Base-by-base conservation (phyloP, 2,797 vertebrate species). In the Gallinago nigripennis region DNA sequence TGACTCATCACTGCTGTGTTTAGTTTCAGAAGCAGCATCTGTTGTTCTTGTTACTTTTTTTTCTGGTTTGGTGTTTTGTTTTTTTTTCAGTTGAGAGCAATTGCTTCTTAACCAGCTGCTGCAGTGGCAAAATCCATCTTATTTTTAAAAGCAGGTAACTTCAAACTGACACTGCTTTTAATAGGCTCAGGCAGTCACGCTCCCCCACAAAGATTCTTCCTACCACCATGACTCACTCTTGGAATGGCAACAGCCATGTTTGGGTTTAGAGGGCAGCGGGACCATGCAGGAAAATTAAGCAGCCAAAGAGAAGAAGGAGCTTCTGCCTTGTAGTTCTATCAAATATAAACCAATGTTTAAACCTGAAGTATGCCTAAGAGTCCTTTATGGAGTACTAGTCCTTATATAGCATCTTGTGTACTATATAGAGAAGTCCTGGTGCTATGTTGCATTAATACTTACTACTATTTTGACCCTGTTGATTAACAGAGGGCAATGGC, bases 121-220 rank as follows among this genome's bases (percentile, higher is more conserved):
- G 41, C 53, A 69, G n/a, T 65, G 16, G 61, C 65, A 90, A 77
- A 85, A 63, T 19, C 24, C 11, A 1, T 8, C 17, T 58, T 93
- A 87, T 82, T 94, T 95, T 94, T 86, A 86, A 39, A 14, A 76
- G 57, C 39, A 35, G 35, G 65, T 64, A 81, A 51, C 48, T 76
- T 84, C 53, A 65, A 50, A 56, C 23, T 68, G 82, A 48, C 20
- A 6, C 15, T 66, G n/a, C 50, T 75, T 80, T 86, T 76, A 82
- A 83, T 7, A 80, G 28, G 31, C 37, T 68, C 11, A 17, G 21
- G 24, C 51, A 53, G 8, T 71, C 48, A 21, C 9, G 16, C 23
- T 88, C 16, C 8, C 12, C 25, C 2, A 0, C 50, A 48, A 45
- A 64, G 20, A 33, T 57, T 50, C n/a, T 25, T 71, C 33, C 73